Conservation (phyloP, 2,888 invertebrate species). For the Panopea generosa region DNA sequence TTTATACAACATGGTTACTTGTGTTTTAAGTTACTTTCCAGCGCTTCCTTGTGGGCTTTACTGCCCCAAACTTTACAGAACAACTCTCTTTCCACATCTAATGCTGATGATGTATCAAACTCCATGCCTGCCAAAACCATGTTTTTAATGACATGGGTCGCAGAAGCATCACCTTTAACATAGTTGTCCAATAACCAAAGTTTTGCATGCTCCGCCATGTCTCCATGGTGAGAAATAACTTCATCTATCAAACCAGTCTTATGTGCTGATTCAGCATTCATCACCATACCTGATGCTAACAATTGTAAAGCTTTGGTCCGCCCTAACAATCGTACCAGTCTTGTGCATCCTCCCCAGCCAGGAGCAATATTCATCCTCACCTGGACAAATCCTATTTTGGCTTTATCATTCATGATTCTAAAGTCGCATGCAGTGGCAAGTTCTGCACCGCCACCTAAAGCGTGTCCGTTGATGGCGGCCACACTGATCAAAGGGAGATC, state of each 20-base stretch:
- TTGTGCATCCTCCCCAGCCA: constrained; percentile 87
- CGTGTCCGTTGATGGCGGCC: constrained; percentile 86
- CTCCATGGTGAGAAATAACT: constrained; percentile 75
- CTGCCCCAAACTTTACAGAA: constrained; percentile 86
- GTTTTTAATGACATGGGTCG: constrained; percentile 83
- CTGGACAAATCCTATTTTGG: constrained; percentile 86
- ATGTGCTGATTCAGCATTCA: constrained; percentile 83
- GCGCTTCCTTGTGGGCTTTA: constrained; percentile 82
- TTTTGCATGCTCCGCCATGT: constrained; percentile 72
- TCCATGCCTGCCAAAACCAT: constrained; percentile 72
- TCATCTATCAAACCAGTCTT: constrained; percentile 85
- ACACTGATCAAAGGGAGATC: constrained; percentile 86
- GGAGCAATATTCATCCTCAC: constrained; percentile 86
- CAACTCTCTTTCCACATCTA: constrained; percentile 82
- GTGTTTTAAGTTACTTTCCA: constrained; percentile 84
- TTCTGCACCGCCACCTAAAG: constrained; percentile 88
- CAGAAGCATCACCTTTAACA: constrained; percentile 67
- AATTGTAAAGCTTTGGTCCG: constrained; percentile 85
- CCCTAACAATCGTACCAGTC: constrained; percentile 85
- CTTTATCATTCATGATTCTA: constrained; percentile 84
- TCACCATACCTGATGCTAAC: constrained; percentile 78
- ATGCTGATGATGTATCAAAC: constrained; percentile 69
- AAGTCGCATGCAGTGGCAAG: constrained; percentile 86
- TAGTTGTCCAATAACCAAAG: constrained; percentile 81
- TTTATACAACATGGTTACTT: constrained; percentile 11